Evolutionary conservation across 2,113 vertebrate species (phyloP), one percentile per base, ranked within the genome.

Genomic region (Gambusia affinis): DNA sequence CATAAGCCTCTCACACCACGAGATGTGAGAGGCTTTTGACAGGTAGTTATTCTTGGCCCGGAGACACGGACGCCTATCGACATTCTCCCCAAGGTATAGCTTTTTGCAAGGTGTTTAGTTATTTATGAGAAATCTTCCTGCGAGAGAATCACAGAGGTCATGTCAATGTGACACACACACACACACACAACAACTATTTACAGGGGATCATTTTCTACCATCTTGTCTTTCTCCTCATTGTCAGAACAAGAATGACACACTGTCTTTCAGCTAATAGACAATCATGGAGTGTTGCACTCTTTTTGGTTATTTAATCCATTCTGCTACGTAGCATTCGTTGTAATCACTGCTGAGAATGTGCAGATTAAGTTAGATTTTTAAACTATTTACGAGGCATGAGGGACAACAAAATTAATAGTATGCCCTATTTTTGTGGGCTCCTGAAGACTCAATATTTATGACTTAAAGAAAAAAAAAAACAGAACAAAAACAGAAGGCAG

Each of bases 31-130:
- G 60, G 35, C 60, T 84, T 37, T 31, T 83, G 68, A 67, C 63
- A 57, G 63, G 27, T 31, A 81, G 79, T 74, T 91, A 92, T 91
- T 91, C 78, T 88, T 82, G 80, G 75, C 65, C 60, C 29, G 66
- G 57, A 82, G 80, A 82, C 81, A 78, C 72, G 27, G 75, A 79
- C 81, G 79, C 76, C 70, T 67, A 70, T 76, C 70, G 73, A 81
- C 67, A 75, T 62, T 74, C 75, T 89, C 88, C 78, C 84, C 2
- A 24, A 78, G 86, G 87, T 35, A 33, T 29, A 80, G 77, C 76
- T 78, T 90, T 92, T 84, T 88, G 80, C 87, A 87, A 84, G 85
- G 76, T 71, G 85, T 85, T 91, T 88, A 91, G 82, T 91, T 91
- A 91, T 93, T 93, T 84, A 89, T 90, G 86, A 84, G 87, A 80